A percentile compares a stretch with the other conserved stretches of the same genome.
Conservation (phyloP, 2,888 invertebrate species). For the Meloe dianella region DNA sequence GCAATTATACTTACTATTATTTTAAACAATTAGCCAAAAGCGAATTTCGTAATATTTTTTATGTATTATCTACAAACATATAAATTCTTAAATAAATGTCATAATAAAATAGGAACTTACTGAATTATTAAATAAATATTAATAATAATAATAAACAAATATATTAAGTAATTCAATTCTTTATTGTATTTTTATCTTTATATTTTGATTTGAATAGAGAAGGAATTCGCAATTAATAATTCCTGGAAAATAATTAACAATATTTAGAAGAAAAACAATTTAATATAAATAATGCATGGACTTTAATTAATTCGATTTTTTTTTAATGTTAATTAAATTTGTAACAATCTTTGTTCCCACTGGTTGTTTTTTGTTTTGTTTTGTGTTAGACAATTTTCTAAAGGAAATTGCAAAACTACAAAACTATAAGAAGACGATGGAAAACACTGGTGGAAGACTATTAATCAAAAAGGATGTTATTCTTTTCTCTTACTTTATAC, state of each 20-base stretch:
- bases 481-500: conserved; percentile 23
- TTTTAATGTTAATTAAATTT: conserved; percentile 1
- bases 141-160: no score
- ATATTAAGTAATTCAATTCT: no score
- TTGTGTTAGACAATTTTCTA: no score
- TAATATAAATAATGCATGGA: neutral
- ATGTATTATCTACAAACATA: no score
- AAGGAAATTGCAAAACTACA: conserved; percentile 4
- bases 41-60: neutral
- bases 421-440: conserved; percentile 4
- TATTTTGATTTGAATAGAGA: no score
- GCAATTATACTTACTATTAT: neutral
- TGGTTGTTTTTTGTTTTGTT: neutral
- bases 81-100: no score
- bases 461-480: conserved; percentile 32
- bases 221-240: no score
- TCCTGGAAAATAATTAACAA: neutral
- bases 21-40: neutral
- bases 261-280: neutral
- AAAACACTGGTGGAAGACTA: neutral
- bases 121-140: no score
- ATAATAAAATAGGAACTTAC: neutral
- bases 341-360: conserved; percentile 20
- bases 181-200: no score
- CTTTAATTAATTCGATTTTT: neutral